phyloP scores from a whole-genome alignment of 2,113 vertebrate species.

The Clarias batrachus region DNA sequence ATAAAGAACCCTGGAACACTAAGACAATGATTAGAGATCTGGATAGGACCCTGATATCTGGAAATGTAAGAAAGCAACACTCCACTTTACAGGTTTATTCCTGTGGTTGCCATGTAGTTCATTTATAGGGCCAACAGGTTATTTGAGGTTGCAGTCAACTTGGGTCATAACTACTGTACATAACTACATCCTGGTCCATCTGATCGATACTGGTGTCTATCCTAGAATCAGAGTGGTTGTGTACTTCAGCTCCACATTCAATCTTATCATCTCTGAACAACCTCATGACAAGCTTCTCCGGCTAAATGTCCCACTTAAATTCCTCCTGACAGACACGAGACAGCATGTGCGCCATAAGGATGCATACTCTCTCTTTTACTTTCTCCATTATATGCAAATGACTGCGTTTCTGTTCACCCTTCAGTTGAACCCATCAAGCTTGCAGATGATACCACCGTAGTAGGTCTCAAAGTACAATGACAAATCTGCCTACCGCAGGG shows the following conservation, averaged over 20 bases:
- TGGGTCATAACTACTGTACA: not conserved
- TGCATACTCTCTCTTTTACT: not conserved
- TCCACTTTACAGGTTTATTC: not conserved
- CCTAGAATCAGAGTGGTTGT: constrained; percentile 5
- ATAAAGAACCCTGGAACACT: not conserved
- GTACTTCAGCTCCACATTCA: not conserved
- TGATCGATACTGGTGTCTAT: constrained; percentile 4
- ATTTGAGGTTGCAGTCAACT: constrained; percentile 14
- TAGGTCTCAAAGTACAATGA: constrained; percentile 12
- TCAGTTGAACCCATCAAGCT: constrained; percentile 7
- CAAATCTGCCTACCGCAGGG: not conserved
- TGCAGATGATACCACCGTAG: not conserved
- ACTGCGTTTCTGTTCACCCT: not conserved
- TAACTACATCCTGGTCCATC: constrained; percentile 15
- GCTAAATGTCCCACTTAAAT: not conserved
- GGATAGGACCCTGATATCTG: not conserved
- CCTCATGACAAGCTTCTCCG: not conserved
- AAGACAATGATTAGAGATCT: not conserved
- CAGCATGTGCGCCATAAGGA: not conserved
- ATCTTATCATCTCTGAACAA: not conserved
- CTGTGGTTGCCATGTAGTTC: not conserved
- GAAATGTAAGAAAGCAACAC: not conserved
- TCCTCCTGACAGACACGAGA: not conserved
- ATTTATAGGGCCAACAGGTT: not conserved
- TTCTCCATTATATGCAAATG: constrained; percentile 1